Evolutionary conservation across 2,888 invertebrate genomes (phyloP), one percentile per base, ranked within the genome.

Genomic region (Bimastos eiseni): DNA sequence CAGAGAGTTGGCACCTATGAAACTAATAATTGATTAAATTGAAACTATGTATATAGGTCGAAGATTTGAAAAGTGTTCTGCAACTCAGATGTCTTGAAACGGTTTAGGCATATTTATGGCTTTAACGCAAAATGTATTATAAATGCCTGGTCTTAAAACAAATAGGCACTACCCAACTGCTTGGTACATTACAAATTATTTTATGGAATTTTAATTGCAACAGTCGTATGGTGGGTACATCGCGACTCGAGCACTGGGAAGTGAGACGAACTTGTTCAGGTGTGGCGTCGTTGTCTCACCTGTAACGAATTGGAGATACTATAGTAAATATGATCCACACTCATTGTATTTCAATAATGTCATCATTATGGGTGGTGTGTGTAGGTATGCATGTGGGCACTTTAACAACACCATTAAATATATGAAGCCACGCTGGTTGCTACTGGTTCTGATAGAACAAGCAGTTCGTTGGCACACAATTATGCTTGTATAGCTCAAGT

Each of bases 301-400:
- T 34, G 37, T 86, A 36, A 86, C 86, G 86, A 86, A 86, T 86
- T 86, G 86, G 86, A 86, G 15, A 86, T 86, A 86, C 86, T 86
- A 36, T 33, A 36, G 86, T 86, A 86, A 86, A 19, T 36, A 37
- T 37, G 30, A 70, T 70, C 5, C n/a, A 70, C n/a, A n/a, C 70
- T 70, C 70, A 8, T 49, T 49, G n/a, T 70, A n/a, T n/a, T n/a
- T n/a, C n/a, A n/a, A n/a, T n/a, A n/a, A n/a, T n/a, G n/a, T 30
- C 13, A 11, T 70, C 70, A 70, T 70, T 1, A 70, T 70, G n/a
- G 30, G 70, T 70, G 0, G n/a, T 55, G 55, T 30, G 30, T 24
- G 24, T 30, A 44, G 17, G 44, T 44, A 44, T 44, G 24, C 24
- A n/a, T n/a, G 70, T 70, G n/a, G n/a, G 11, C n/a, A n/a, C n/a